These are phyloP conservation scores for Tupaia tana DNA, from an alignment of 2,113 vertebrate species.

Conservation along the genomic window DNA sequence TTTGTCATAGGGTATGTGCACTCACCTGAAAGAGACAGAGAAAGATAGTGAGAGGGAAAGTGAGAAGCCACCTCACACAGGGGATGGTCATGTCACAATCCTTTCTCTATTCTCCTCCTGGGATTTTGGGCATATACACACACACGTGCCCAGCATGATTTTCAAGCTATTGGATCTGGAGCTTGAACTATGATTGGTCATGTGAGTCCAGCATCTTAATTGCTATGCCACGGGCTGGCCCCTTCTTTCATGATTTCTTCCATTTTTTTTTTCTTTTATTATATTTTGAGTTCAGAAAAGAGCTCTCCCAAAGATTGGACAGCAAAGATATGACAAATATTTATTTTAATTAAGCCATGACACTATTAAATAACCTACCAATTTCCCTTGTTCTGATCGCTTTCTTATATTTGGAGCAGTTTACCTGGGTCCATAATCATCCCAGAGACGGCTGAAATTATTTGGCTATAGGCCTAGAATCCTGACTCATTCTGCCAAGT, in stretches of 20 bases:
- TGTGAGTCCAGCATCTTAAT: too few species aligned
- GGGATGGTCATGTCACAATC: too few species aligned
- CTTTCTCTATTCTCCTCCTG: too few species aligned
- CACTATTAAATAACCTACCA: neutral
- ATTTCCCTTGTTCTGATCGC: neutral
- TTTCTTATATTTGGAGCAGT: neutral
- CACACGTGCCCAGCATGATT: too few species aligned
- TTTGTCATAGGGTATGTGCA: too few species aligned
- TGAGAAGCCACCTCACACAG: too few species aligned
- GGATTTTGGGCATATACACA: too few species aligned
- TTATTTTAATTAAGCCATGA: conserved; percentile 30
- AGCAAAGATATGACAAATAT: neutral
- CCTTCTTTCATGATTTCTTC: neutral
- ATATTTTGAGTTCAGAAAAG: conserved; percentile 1
- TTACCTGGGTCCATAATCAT: neutral
- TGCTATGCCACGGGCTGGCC: too few species aligned
- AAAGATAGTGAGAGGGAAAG: too few species aligned
- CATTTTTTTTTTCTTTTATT: neutral
- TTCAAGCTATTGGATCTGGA: too few species aligned
- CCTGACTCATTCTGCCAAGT: neutral
- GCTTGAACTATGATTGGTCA: too few species aligned
- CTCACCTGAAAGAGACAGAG: too few species aligned
- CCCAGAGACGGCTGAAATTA: neutral
- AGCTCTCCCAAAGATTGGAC: neutral
- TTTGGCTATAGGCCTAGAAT: neutral